These are phyloP conservation scores for Belgica antarctica DNA, from an alignment of 2,888 invertebrate genomes.

Conservation along the genomic window DNA sequence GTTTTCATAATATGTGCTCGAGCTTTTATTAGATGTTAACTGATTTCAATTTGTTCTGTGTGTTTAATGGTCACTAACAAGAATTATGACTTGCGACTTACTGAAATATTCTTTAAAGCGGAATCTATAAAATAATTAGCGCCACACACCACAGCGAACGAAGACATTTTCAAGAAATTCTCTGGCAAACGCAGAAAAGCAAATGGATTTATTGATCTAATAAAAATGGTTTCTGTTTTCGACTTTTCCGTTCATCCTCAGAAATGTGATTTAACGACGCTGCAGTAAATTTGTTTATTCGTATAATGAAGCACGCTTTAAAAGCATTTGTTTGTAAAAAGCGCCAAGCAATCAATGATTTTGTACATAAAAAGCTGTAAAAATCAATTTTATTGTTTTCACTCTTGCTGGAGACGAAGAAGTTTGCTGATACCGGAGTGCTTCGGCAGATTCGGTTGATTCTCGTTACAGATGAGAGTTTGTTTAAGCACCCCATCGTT, in stretches of 20 bases:
- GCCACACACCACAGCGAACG: not conserved
- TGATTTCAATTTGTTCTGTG: too few species aligned
- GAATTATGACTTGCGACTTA: not conserved
- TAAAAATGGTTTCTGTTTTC: slow-evolving; percentile 14
- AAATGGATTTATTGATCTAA: slow-evolving; percentile 6
- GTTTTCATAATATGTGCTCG: slow-evolving; percentile 22
- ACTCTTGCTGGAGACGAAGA: not conserved
- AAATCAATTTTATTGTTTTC: not conserved
- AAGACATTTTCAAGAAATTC: not conserved
- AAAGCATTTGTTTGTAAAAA: slow-evolving; percentile 6
- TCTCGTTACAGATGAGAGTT: not conserved
- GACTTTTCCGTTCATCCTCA: not conserved
- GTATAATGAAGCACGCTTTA: slow-evolving; percentile 11
- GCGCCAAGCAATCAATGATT: not conserved
- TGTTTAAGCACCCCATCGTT: not conserved
- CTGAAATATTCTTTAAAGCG: not conserved
- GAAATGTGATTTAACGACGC: not conserved
- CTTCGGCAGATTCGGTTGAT: not conserved
- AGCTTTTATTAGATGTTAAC: slow-evolving; percentile 3
- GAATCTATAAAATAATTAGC: not conserved
- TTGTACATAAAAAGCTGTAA: not conserved
- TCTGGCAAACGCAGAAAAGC: not conserved
- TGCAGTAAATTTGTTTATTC: slow-evolving; percentile 5
- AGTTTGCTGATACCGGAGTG: not conserved
- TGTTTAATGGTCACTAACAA: not conserved